Conservation (phyloP, 2,797 vertebrate genomes). For the Psittacula derbiana region DNA sequence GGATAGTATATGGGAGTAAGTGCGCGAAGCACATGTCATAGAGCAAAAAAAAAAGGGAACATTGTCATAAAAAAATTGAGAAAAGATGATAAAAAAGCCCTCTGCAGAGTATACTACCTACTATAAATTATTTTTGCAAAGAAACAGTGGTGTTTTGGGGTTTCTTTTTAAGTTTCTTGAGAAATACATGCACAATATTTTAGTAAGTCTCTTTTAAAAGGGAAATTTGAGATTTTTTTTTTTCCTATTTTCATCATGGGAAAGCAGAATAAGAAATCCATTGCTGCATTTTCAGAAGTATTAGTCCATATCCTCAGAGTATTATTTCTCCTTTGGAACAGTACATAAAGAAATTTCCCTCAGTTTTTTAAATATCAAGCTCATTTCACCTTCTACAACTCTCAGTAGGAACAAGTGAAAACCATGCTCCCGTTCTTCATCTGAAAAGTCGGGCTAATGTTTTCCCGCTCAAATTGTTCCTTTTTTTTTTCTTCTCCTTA, state of each 20-base stretch:
- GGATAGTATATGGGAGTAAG: neutral
- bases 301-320: neutral
- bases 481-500: fast-evolving
- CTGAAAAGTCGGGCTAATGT: neutral
- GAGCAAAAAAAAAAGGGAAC: neutral
- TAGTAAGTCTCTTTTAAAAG: neutral
- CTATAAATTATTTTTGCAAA: neutral
- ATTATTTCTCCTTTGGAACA: neutral
- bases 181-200: neutral
- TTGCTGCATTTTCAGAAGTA: neutral
- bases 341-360: neutral
- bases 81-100: neutral
- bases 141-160: fast-evolving
- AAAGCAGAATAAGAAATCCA: neutral
- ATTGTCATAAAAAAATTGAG: neutral
- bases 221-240: neutral
- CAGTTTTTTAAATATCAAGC: neutral
- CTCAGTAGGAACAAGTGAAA: neutral
- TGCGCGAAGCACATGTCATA: fast-evolving
- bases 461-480: neutral
- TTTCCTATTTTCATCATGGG: neutral
- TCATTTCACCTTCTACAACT: neutral
- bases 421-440: neutral
- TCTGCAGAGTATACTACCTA: neutral
- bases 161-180: neutral